Evolutionary conservation across 1,140 invertebrate genomes (phyloP).

Genomic region (Caenorhabditis latens): DNA sequence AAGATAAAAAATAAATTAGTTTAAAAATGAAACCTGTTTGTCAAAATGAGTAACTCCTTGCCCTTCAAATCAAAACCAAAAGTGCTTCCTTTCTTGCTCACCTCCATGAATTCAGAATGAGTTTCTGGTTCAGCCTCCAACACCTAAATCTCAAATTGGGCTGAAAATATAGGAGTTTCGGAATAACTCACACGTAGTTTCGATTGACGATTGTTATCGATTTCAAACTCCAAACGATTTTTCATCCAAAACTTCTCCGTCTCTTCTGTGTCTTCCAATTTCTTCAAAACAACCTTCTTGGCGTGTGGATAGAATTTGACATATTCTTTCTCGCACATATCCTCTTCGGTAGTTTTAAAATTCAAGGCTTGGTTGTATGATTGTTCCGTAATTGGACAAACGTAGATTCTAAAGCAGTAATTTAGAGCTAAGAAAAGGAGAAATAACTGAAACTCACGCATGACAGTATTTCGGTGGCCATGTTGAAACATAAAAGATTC

Average conservation of each 20-base stretch:
- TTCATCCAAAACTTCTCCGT: neutral
- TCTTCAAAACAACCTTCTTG: neutral
- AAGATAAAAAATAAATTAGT: no score
- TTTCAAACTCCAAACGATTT: neutral
- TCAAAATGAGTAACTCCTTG: conserved; percentile 5
- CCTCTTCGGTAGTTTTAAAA: neutral
- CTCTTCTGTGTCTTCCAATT: neutral
- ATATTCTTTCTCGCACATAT: conserved; percentile 2
- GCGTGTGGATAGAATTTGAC: conserved; percentile 18
- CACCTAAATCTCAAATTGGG: neutral
- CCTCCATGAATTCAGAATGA: neutral
- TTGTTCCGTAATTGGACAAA: neutral
- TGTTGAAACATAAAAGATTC: neutral
- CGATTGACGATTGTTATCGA: neutral
- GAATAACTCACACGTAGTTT: neutral
- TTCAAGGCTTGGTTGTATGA: neutral
- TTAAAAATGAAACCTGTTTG: neutral
- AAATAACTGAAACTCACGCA: neutral
- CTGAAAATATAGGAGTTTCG: neutral
- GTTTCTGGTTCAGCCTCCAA: neutral
- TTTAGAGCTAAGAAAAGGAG: neutral
- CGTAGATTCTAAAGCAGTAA: neutral
- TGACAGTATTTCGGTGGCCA: conserved; percentile 35
- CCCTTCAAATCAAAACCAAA: neutral
- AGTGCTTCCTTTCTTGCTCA: neutral